These are phyloP conservation scores for Poecile atricapillus DNA, from an alignment of 2,113 vertebrate genomes.

Conservation along the genomic window DNA sequence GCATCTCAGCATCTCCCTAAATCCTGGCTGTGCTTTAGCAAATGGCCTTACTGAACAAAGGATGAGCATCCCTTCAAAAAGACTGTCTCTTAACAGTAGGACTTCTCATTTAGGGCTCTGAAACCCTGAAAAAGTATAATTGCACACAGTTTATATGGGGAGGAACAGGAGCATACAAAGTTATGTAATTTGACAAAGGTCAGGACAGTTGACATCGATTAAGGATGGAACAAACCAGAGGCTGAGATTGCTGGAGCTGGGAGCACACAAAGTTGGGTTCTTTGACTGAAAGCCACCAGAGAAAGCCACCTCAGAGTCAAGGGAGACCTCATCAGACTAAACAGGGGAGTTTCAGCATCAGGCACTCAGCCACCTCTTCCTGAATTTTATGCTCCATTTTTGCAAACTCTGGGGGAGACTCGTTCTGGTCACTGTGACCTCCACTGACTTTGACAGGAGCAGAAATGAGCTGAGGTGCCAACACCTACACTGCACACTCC, in stretches of 20 bases:
- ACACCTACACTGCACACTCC: background rate
- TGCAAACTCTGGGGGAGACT: background rate
- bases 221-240: background rate
- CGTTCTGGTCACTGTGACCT: background rate
- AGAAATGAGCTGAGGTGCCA: background rate
- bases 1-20: background rate
- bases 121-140: background rate
- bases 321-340: background rate
- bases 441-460: background rate
- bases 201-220: rapidly evolving
- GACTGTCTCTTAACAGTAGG: background rate
- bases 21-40: background rate
- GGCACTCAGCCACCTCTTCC: background rate
- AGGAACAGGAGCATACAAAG: background rate
- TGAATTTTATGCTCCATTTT: background rate
- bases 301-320: background rate
- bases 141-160: background rate
- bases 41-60: background rate
- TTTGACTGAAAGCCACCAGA: background rate
- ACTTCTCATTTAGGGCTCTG: background rate
- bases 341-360: background rate
- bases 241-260: background rate
- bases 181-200: background rate
- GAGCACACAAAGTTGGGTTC: background rate
- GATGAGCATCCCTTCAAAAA: background rate